Evolutionary conservation across 1,140 invertebrate species (phyloP), one percentile per base, ranked within the genome.

Genomic region (Sitophilus oryzae): DNA sequence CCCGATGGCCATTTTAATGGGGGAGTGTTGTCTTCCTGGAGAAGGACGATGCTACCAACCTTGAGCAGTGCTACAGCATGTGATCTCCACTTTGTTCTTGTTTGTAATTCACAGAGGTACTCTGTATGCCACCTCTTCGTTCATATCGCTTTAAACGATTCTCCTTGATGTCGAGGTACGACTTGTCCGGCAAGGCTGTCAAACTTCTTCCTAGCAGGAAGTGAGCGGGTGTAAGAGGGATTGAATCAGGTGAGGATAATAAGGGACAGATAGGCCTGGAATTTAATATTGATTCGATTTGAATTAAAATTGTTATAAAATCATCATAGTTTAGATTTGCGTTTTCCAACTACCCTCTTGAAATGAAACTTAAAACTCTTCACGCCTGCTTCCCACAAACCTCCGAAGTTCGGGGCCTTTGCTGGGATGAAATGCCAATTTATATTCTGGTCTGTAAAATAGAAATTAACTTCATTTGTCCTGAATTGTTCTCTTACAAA

Each of bases 11-110:
- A 68, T 5, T 56, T 47, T 19, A 60, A 35, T 25, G 62, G 63
- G 22, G 62, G 57, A 11, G 55, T 30, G 21, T 52, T 61, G 19
- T 60, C 63, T 38, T 62, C 51, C 37, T 61, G 55, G 2, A 73
- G 23, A 0, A 74, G 6, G 1, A 74, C 72, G 6, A 74, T n/a
- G 11, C 56, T 54, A 16, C 66, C 71, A 15, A 55, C 22, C 34
- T 62, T 36, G 1, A 73, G 37, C 14, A 25, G 18, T 23, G n/a
- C 14, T 19, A 38, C 30, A 10, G 22, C 8, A 22, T 51, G 20
- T 11, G 15, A 10, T 21, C 60, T 49, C 61, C 66, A 67, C 53
- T 68, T 68, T 0, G 46, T 25, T 2, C 61, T 23, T 6, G 11
- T 41, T 22, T 59, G 60, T 14, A 64, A 15, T 19, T 63, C n/a